Percentiles rank a stretch among this genome's conserved stretches.
Evolutionary conservation across 1,140 invertebrate species (phyloP).

Genomic region (Drosophila subobscura): DNA sequence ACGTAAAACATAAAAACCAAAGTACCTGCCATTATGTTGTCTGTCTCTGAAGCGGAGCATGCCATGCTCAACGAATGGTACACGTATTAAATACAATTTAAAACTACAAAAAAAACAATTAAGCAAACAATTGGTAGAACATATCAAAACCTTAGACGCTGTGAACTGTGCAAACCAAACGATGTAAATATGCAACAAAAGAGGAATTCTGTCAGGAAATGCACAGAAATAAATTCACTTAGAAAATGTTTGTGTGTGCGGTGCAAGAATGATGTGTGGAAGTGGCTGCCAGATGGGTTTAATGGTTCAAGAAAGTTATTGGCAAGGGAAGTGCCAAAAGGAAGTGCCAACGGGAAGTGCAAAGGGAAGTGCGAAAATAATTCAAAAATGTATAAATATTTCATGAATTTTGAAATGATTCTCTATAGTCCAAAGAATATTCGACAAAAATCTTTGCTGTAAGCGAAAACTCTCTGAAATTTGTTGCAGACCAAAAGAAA

Average conservation of each 20-base stretch:
- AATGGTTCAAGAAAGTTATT: neutral
- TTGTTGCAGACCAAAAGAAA: too few species aligned
- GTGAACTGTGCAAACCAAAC: constrained; percentile 23
- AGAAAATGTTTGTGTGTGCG: constrained; percentile 24
- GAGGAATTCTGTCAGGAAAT: constrained; percentile 28
- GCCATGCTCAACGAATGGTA: constrained; percentile 68
- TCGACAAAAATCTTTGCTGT: too few species aligned
- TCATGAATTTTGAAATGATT: too few species aligned
- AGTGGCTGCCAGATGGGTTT: neutral
- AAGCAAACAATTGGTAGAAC: constrained; percentile 6
- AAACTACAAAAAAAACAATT: constrained; percentile 25
- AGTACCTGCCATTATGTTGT: constrained; percentile 48
- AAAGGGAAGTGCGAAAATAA: neutral
- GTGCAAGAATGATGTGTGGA: constrained; percentile 11
- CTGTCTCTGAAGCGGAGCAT: constrained; percentile 68
- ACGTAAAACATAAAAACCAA: constrained; percentile 3
- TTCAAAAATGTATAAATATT: too few species aligned
- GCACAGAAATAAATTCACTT: constrained; percentile 48
- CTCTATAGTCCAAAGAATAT: too few species aligned
- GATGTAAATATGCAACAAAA: constrained; percentile 26
- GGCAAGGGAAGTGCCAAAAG: constrained; percentile 6
- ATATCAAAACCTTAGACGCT: neutral
- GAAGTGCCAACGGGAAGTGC: neutral
- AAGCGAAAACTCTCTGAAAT: too few species aligned
- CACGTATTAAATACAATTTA: constrained; percentile 56